phyloP scores from a whole-genome alignment of 2,888 invertebrate genomes.

The Altica lythri region DNA sequence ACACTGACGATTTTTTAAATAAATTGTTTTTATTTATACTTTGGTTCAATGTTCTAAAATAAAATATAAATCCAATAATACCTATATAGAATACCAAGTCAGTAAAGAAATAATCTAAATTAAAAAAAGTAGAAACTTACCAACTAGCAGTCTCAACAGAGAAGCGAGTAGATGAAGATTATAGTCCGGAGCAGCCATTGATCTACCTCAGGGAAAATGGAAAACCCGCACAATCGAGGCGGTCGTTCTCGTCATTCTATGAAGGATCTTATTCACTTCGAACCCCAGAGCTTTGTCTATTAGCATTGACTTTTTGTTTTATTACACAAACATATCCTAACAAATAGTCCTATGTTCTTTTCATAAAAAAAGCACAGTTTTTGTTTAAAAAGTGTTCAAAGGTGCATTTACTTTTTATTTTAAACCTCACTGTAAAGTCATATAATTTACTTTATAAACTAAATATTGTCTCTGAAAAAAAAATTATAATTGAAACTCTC shows the following conservation, averaged over 20 bases:
- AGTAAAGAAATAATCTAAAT: not conserved
- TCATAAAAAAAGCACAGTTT: too few species aligned
- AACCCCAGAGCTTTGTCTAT: conserved; percentile 26
- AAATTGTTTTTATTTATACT: too few species aligned
- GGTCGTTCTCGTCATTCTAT: conserved; percentile 29
- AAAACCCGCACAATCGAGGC: conserved; percentile 29
- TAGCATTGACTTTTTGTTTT: conserved; percentile 14
- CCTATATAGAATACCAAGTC: too few species aligned
- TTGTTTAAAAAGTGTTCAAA: too few species aligned
- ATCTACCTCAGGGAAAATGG: conserved; percentile 47
- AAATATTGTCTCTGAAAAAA: too few species aligned
- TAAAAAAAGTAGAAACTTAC: conserved; percentile 57
- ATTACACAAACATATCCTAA: conserved; percentile 14
- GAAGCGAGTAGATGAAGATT: conserved; percentile 63
- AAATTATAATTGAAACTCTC: too few species aligned
- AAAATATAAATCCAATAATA: not conserved
- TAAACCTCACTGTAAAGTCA: too few species aligned
- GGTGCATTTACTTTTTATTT: too few species aligned
- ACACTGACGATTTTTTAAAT: not conserved
- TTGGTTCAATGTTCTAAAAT: not conserved
- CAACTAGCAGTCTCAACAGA: conserved; percentile 67
- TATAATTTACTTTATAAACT: too few species aligned
- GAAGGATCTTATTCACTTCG: conserved; percentile 26
- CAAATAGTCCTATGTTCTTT: conserved; percentile 12
- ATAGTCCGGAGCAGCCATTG: conserved; percentile 66